Base-by-base conservation (phyloP, 2,888 invertebrate genomes). In the Apantesis nais region DNA sequence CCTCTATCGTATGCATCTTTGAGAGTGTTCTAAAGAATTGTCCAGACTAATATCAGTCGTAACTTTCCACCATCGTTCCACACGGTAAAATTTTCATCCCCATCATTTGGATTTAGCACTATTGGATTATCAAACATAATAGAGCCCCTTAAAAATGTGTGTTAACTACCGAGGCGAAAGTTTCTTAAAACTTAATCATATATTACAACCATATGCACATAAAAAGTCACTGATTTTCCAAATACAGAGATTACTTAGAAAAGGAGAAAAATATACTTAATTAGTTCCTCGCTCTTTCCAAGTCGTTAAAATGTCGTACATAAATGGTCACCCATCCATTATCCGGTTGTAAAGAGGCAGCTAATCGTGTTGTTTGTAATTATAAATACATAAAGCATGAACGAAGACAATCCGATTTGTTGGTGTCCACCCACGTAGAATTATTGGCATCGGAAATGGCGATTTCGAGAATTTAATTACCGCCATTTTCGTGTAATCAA, bases 291-390 rank as follows among this genome's bases (percentile, higher is more conserved):
- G 55, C 72, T 75, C 66, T 62, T 70, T 70, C 60, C 37, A n/a
- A 65, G 72, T 80, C 73, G 71, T 80, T 76, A 80, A 79, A 66
- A 74, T 76, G 74, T 71, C 76, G 67, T 72, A 61, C 66, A 39
- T 71, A 78, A 69, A 80, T 74, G 80, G 80, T 63, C 66, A 74
- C 61, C 62, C 67, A 82, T 76, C 65, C 61, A 78, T 80, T 80
- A 78, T 12, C 61, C n/a, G 70, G 72, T 67, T 67, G 71, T 74
- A 71, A 8, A 73, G 68, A 72, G 72, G 67, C 58, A 63, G 58
- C 68, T 80, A 77, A 82, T 78, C 73, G 76, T 80, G 76, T 70
- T 72, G 68, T 78, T 80, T 80, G 76, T 78, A 76, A 80, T 76
- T 80, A 55, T 70, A 82, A 71, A 74, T 69, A 80, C 72, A 74